Conservation (phyloP, 2,797 vertebrate species). For the Aldrovandia affinis region DNA sequence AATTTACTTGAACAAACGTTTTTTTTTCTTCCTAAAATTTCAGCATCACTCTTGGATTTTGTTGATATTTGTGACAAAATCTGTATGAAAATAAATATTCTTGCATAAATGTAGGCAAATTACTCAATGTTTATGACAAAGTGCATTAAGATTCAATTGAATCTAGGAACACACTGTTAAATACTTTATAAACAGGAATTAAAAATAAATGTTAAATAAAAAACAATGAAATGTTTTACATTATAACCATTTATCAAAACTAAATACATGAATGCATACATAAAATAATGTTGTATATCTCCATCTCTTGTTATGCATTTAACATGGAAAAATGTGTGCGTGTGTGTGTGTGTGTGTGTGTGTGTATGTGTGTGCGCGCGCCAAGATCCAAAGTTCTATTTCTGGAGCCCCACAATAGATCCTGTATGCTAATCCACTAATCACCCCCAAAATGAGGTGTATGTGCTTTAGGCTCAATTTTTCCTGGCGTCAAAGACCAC, state of each 20-base stretch:
- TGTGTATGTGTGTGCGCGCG: too few relatives aligned
- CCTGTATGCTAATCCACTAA: too few relatives aligned
- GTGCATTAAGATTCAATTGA: not conserved
- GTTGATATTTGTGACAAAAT: not conserved
- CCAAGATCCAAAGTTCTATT: too few relatives aligned
- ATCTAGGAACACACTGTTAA: not conserved
- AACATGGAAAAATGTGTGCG: not conserved
- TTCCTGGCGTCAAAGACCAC: not conserved
- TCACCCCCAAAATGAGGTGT: too few relatives aligned
- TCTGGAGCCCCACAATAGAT: too few relatives aligned
- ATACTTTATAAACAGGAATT: not conserved
- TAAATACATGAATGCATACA: not conserved
- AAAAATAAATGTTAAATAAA: not conserved
- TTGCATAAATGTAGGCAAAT: not conserved
- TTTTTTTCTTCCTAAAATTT: not conserved
- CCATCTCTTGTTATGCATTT: not conserved
- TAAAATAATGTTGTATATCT: not conserved
- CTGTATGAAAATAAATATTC: not conserved
- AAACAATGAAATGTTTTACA: not conserved
- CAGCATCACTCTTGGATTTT: not conserved
- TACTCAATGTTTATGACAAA: not conserved
- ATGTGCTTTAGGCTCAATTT: too few relatives aligned
- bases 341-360: too few relatives aligned
- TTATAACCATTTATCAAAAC: not conserved
- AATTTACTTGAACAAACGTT: not conserved